A percentile compares a stretch with the other conserved stretches of the same genome.
phyloP scores from a whole-genome alignment of 2,113 vertebrate genomes.

The Myotis brandtii region DNA sequence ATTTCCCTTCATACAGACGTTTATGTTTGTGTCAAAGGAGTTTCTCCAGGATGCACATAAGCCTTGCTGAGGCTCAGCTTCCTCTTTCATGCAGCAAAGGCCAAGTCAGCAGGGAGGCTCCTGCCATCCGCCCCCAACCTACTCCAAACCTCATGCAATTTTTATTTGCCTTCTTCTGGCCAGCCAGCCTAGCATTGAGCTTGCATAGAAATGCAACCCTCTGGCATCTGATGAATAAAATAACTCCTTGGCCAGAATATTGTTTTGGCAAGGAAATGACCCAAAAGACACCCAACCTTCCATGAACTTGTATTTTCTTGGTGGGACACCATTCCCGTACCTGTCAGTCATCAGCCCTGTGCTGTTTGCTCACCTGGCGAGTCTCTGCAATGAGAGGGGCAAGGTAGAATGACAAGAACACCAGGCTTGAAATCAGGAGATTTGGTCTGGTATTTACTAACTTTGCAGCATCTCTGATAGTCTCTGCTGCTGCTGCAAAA shows the following conservation, averaged over 20 bases:
- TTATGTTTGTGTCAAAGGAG: conserved; percentile 8
- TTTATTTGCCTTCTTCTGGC: conserved; percentile 73
- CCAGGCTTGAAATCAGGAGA: neutral
- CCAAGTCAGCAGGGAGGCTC: conserved; percentile 72
- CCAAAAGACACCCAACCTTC: conserved; percentile 48
- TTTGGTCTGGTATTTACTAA: neutral
- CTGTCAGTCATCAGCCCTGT: neutral
- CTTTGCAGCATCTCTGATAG: neutral
- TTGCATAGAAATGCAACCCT: conserved; percentile 73
- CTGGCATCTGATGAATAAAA: conserved; percentile 83
- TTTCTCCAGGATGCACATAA: conserved; percentile 56
- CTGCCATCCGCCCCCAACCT: conserved; percentile 30
- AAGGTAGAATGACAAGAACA: neutral
- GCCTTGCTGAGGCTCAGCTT: conserved; percentile 57
- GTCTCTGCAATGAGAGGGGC: neutral
- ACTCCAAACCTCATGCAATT: conserved; percentile 71
- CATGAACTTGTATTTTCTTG: neutral
- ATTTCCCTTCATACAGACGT: conserved; percentile 27
- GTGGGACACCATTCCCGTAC: neutral
- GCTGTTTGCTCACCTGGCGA: neutral
- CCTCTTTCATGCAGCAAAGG: conserved; percentile 56
- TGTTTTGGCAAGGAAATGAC: conserved; percentile 35
- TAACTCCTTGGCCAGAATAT: conserved; percentile 76
- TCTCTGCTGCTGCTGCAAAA: conserved; percentile 23
- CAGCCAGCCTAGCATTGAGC: conserved; percentile 59